phyloP scores from a whole-genome alignment of 2,113 vertebrate genomes.

The Tiliqua scincoides region DNA sequence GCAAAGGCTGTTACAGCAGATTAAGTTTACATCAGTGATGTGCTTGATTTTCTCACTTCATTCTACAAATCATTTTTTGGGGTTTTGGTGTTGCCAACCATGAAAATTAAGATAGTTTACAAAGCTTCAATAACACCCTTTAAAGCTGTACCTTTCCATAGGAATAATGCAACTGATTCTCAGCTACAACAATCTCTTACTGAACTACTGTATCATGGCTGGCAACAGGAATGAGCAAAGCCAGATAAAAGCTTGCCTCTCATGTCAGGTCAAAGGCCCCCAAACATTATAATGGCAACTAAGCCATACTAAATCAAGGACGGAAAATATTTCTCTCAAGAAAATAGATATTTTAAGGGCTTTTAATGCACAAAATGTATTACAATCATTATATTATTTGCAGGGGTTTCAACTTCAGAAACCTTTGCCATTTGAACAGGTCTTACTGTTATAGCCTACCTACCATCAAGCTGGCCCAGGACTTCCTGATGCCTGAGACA shows the following conservation, averaged over 20 bases:
- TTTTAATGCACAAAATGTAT: neutral
- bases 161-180: conserved; percentile 61
- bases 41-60: conserved; percentile 77
- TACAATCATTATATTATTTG: neutral
- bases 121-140: conserved; percentile 69
- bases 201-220: neutral
- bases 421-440: neutral
- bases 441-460: too few species aligned
- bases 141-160: conserved; percentile 69
- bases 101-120: conserved; percentile 74
- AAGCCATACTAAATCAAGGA: neutral
- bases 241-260: neutral
- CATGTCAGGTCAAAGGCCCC: neutral
- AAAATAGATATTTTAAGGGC: neutral
- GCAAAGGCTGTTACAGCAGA: conserved; percentile 67
- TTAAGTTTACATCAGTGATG: conserved; percentile 80
- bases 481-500: too few species aligned
- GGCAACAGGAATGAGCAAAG: neutral
- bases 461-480: too few species aligned
- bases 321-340: neutral
- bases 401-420: neutral
- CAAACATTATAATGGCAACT: neutral
- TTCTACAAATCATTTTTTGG: conserved; percentile 55
- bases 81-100: conserved; percentile 69
- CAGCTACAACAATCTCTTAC: neutral